Evolutionary conservation across 1,140 invertebrate species (phyloP), one percentile per base, ranked within the genome.

Genomic region (Zophobas atratus): DNA sequence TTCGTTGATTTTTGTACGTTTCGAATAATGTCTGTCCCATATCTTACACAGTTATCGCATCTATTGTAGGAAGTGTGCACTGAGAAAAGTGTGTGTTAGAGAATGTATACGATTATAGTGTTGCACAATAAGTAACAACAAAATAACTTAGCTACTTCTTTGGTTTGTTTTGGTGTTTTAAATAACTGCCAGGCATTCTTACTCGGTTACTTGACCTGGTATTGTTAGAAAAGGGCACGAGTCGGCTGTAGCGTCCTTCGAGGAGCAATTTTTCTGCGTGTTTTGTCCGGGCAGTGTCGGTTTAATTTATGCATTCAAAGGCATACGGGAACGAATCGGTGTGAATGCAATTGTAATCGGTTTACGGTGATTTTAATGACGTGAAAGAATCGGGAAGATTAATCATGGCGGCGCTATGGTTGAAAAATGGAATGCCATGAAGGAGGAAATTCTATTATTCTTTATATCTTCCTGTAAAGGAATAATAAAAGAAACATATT

Each of bases 401-500:
- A 67, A 67, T 67, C 60, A 43, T 67, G 20, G 39, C 33, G 6
- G 60, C 33, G 39, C 38, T 67, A 43, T 46, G 60, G 38, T 41
- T 67, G 60, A 48, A 67, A 67, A 67, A 67, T 67, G 39, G 33
- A 67, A 39, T 67, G 60, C 1, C 39, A n/a, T 67, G 38, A 32
- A 67, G 39, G 60, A 67, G 60, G 60, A 67, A 67, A 67, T 67
- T 67, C 60, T 67, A 67, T 67, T 67, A 67, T 67, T 67, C 60
- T 67, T 67, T 67, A 67, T 67, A 67, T 67, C 38, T 57, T 57
- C 55, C 39, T 67, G 60, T 67, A 67, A 67, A 67, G 39, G 8
- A 67, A 67, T 67, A 67, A 67, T 67, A 67, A 67, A 67, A 67
- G 60, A 67, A 67, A 67, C 60, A 43, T 67, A 67, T 67, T 67